Percentiles rank a stretch among this genome's conserved stretches.
phyloP scores from a whole-genome alignment of 2,113 vertebrate species.

The Macrotus californicus region DNA sequence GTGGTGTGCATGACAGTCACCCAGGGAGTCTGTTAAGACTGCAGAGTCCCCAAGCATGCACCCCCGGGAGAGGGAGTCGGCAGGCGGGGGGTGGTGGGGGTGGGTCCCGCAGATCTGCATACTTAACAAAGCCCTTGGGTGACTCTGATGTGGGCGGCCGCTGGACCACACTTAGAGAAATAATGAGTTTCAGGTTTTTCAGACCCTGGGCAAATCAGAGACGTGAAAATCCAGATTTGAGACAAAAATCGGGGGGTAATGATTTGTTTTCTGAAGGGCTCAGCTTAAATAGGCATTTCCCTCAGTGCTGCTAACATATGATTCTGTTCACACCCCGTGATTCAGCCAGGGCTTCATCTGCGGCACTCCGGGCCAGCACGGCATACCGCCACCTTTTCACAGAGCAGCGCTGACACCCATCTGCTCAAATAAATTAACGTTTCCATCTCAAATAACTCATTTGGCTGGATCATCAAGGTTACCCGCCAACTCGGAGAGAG shows the following conservation, averaged over 20 bases:
- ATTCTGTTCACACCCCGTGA: conserved; percentile 58
- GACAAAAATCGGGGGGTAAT: background rate
- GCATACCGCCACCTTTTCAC: conserved; percentile 67
- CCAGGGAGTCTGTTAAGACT: conserved; percentile 37
- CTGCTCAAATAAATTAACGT: conserved; percentile 73
- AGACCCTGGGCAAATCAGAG: conserved; percentile 36
- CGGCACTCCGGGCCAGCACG: conserved; percentile 34
- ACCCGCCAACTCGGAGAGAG: conserved; percentile 41
- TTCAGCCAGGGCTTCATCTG: conserved; percentile 47
- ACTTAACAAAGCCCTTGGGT: conserved; percentile 31
- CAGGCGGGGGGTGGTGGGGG: background rate
- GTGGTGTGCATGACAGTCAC: background rate
- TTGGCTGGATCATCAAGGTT: conserved; percentile 68
- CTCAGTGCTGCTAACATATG: conserved; percentile 55
- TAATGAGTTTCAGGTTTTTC: conserved; percentile 53
- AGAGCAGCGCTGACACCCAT: conserved; percentile 69
- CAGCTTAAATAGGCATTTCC: conserved; percentile 52
- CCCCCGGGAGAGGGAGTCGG: background rate
- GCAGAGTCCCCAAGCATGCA: background rate
- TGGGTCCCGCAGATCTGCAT: background rate
- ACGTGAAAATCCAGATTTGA: conserved; percentile 31
- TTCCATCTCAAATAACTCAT: conserved; percentile 76
- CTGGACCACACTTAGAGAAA: conserved; percentile 53
- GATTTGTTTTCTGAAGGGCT: conserved; percentile 53
- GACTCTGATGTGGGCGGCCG: background rate